Percentiles rank a stretch among this genome's conserved stretches.
phyloP scores from a whole-genome alignment of 2,113 vertebrate genomes.

The Pitta sordida region DNA sequence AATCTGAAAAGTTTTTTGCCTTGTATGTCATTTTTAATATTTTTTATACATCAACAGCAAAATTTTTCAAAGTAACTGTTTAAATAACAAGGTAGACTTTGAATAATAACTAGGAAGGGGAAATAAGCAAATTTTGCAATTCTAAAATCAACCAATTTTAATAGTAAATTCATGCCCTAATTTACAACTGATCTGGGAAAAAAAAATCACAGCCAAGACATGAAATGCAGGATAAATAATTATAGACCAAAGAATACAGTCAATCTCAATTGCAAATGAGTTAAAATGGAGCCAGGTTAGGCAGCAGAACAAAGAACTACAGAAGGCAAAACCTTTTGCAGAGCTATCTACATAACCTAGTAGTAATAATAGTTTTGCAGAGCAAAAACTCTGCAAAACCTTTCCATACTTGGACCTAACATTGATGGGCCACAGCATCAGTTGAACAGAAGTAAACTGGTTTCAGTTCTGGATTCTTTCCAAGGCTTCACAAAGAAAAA shows the following conservation, averaged over 20 bases:
- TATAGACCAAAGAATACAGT: background rate
- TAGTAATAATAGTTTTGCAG: background rate
- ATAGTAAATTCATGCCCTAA: background rate
- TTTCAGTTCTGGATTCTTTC: background rate
- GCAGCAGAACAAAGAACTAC: background rate
- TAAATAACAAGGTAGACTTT: background rate
- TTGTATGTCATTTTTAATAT: background rate
- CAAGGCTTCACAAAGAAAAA: background rate
- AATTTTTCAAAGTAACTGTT: background rate
- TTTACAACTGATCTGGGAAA: background rate
- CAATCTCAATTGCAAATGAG: background rate
- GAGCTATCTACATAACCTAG: fast-evolving
- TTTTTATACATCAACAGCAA: background rate
- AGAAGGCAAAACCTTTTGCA: background rate
- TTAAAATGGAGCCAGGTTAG: background rate
- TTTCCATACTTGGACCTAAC: background rate
- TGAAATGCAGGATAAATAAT: background rate
- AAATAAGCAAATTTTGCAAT: background rate
- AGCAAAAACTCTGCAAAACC: background rate
- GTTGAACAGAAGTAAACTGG: background rate
- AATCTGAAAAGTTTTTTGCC: background rate
- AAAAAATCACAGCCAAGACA: background rate
- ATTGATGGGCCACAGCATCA: background rate
- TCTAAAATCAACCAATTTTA: background rate
- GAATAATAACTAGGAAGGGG: background rate